These are phyloP conservation scores for Holothuria glaberrima DNA, from an alignment of 35 echinoderm and acorn worm genomes.

Conservation along the genomic window DNA sequence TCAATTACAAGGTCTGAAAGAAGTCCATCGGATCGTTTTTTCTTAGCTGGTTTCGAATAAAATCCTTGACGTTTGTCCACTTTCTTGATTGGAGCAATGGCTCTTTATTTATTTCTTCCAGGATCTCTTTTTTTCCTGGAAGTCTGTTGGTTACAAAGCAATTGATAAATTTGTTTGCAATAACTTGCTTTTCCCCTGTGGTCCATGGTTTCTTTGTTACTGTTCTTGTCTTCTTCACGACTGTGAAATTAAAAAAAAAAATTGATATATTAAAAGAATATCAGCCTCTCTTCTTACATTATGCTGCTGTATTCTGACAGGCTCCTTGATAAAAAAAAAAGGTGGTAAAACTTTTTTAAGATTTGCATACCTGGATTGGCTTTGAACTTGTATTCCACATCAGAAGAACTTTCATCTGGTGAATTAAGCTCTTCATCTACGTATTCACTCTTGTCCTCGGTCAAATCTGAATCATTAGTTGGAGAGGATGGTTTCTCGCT, in stretches of 20 bases:
- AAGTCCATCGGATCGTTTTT: not conserved
- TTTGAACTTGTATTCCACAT: not conserved
- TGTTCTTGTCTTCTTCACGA: not conserved
- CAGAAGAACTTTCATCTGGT: not conserved
- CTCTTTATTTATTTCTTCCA: not conserved
- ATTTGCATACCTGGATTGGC: slow-evolving; percentile 26
- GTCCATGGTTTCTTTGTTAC: not conserved
- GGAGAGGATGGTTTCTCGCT: not conserved
- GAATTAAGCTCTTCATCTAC: not conserved
- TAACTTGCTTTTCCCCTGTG: slow-evolving; percentile 5
- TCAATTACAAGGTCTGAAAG: not conserved
- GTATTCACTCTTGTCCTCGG: not conserved
- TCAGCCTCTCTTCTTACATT: not conserved
- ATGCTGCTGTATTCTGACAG: no score
- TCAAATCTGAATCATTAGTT: not conserved
- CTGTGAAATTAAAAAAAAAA: not conserved
- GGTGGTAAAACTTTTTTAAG: not conserved
- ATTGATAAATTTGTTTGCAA: not conserved
- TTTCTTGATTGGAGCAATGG: not conserved
- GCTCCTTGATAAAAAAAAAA: no score
- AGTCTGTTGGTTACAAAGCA: not conserved
- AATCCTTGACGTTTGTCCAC: slow-evolving; percentile 25
- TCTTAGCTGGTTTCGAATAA: not conserved
- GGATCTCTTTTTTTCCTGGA: slow-evolving; percentile 5
- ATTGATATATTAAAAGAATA: not conserved